Evolutionary conservation across 2,888 invertebrate genomes (phyloP).

Genomic region (Matsumyia berberina): DNA sequence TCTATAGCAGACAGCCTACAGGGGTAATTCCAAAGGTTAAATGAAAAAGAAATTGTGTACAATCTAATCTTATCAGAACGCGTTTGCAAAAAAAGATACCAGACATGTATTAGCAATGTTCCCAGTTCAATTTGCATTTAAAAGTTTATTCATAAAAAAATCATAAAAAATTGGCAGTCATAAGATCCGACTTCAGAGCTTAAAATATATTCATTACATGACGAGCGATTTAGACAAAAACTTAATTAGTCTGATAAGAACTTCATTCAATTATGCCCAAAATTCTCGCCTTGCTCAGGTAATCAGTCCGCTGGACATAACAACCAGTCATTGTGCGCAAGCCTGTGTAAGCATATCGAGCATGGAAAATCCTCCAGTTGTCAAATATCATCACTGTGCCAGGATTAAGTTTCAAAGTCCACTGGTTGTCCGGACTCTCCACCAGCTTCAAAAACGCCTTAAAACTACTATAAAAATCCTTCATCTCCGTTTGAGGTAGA

Average conservation of each 20-base stretch:
- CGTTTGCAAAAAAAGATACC: not conserved
- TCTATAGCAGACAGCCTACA: not conserved
- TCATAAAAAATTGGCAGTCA: not conserved
- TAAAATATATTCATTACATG: not conserved
- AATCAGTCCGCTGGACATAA: conserved; percentile 90
- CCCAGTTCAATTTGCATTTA: not conserved
- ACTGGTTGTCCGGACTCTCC: conserved; percentile 85
- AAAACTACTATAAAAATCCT: conserved; percentile 87
- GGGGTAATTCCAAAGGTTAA: not conserved
- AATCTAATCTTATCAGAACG: conserved; percentile 1
- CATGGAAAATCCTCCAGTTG: conserved; percentile 92
- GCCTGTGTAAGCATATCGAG: conserved; percentile 89
- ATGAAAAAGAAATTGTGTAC: too few relatives aligned
- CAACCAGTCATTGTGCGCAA: conserved; percentile 88
- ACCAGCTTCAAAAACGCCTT: conserved; percentile 86
- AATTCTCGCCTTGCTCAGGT: conserved; percentile 86
- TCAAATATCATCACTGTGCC: conserved; percentile 90
- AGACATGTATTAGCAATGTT: not conserved
- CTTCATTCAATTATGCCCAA: conserved; percentile 84
- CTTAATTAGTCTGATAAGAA: not conserved
- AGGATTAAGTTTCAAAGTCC: conserved; percentile 87
- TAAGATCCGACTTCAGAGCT: not conserved
- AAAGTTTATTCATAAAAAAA: not conserved
- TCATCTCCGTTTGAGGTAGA: conserved; percentile 85
- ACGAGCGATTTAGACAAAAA: not conserved